Base-by-base conservation (phyloP, 2,888 invertebrate genomes). In the Drosophila putrida region DNA sequence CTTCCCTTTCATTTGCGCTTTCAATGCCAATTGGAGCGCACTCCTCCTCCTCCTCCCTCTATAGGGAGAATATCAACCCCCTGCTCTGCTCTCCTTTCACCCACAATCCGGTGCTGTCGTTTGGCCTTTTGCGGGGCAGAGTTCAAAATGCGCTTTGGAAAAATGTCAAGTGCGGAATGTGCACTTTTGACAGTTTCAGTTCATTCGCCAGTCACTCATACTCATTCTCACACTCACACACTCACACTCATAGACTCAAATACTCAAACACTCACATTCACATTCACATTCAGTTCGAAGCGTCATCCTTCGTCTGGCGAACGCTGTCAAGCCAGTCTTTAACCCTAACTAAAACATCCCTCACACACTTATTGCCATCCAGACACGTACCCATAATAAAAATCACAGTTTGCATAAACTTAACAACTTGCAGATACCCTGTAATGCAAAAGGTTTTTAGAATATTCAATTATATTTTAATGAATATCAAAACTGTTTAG, bases 181-280 rank as follows among this genome's bases (percentile, higher is more conserved):
- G 90, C 89, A 90, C 89, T 89, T 90, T 90, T 90, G 90, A 89
- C 90, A 90, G 89, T 89, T 90, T 89, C 85, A 85, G 83, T 80
- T 87, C 86, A 84, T 84, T 80, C 82, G 78, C 53, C 72, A 81
- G 77, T 74, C 81, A 79, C 43, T 68, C 75, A 73, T 66, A 63
- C 54, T 15, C 39, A 43, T 28, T 13, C 38, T 20, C 38, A 46
- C 47, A 49, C 38, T 35, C 51, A 28, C 28, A 41, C 55, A 35
- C 47, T 20, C 11, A 20, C 54, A 11, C 20, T 8, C 15, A 39
- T 15, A 4, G n/a, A 13, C 39, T 28, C 44, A n/a, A 15, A 39
- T 25, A 31, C 38, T 9, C 50, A 10, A 15, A 47, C 50, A 43
- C 13, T 15, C 46, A 57, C 11, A 27, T 10, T 35, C 13, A 43